A percentile compares a stretch with the other conserved stretches of the same genome.
Conservation (phyloP, 92 coral and sea anemone genomes). For the Heliopora coerulea region DNA sequence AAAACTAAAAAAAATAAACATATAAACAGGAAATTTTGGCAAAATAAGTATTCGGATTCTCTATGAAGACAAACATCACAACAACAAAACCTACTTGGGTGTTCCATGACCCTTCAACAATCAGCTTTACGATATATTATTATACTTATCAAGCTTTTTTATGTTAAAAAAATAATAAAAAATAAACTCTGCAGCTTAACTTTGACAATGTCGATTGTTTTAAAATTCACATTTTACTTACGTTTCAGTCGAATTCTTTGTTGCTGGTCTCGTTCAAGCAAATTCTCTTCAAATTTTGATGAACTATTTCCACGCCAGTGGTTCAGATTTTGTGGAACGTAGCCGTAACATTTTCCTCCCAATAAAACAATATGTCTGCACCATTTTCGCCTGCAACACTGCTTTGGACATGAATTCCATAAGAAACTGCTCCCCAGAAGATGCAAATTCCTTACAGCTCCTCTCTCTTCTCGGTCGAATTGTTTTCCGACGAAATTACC, state of each 20-base stretch:
- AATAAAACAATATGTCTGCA: constrained; percentile 62
- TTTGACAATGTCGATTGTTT: no score
- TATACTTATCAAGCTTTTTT: no score
- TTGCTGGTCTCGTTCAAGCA: not conserved
- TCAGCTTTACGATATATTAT: no score
- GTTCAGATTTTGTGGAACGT: not conserved
- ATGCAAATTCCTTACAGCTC: not conserved
- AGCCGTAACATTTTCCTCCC: constrained; percentile 57
- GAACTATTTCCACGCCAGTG: not conserved
- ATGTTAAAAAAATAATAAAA: no score
- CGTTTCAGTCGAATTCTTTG: constrained; percentile 33
- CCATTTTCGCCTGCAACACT: constrained; percentile 79
- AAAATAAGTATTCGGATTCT: no score
- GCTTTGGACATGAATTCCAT: constrained; percentile 49
- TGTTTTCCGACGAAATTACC: not conserved
- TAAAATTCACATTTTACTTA: not conserved
- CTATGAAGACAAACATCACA: no score
- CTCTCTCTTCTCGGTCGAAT: constrained; percentile 7
- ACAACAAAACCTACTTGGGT: no score
- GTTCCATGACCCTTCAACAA: no score
- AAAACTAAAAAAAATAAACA: no score
- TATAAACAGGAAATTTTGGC: no score
- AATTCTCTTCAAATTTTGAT: not conserved
- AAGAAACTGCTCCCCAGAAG: not conserved
- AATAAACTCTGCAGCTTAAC: no score